Evolutionary conservation across 2,888 invertebrate species (phyloP), one percentile per base, ranked within the genome.

Genomic region (Chorisops tibialis): DNA sequence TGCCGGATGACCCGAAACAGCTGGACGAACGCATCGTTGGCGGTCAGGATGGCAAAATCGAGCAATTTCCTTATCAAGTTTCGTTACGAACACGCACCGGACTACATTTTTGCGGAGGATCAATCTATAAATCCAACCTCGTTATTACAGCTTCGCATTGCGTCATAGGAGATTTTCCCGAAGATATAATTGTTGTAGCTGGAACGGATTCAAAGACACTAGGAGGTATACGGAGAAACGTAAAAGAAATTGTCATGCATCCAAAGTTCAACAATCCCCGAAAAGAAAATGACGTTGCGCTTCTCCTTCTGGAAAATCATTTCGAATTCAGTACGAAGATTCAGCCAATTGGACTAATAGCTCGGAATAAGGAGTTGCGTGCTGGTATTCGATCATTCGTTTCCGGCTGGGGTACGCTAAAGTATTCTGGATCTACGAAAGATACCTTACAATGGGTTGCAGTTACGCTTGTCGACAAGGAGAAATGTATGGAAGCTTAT

Each of bases 281-380:
- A 6, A n/a, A 38, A 2, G 45, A 56, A 11, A 41, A 56, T 24
- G 75, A 75, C 19, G 68, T 75, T 39, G 75, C 72, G 0, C 24
- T 75, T 1, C 67, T 86, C 3, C 79, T 81, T 73, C 73, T 86
- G 9, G 68, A 79, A 0, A 75, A 71, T 1, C 76, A 81, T 0
- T 71, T 86, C 16, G 68, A 73, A 37, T 81, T 80, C 19, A 74
- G 65, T 19, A 70, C 76, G 0, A 70, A 68, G 0, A 74, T 82
- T 0, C 72, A 74, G 7, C 70, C 77, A 0, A 78, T 85, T 12
- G 62, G 70, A 3, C 69, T 83, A 70, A 69, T 75, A 16, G 68
- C 69, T 1, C 43, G 63, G 3, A 72, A 68, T 49, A 18, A 63
- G 21, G 9, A 4, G 16, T n/a, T 64, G 4, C 7, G 39, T 1